Percentiles rank a stretch among this genome's conserved stretches.
phyloP scores from a whole-genome alignment of 2,797 vertebrate genomes.

The Schizopygopsis malacanthus region DNA sequence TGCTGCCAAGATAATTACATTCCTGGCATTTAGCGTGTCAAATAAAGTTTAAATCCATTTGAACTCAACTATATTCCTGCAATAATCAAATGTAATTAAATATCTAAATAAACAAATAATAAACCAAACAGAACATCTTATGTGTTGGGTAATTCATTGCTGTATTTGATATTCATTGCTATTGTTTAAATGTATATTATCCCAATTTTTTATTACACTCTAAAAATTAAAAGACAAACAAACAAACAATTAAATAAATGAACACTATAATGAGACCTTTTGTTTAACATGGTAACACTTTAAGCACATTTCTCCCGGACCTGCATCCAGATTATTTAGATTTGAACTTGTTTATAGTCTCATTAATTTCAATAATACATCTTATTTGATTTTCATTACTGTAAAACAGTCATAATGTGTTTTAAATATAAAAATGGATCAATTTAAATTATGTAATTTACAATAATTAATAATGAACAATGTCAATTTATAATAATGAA shows the following conservation, averaged over 20 bases:
- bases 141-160: neutral
- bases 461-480: neutral
- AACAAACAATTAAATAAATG: neutral
- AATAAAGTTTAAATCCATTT: neutral
- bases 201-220: neutral
- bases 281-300: neutral
- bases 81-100: neutral
- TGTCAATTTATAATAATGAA: neutral
- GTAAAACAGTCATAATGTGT: neutral
- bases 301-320: neutral
- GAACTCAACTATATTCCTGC: neutral
- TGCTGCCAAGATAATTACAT: neutral
- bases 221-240: neutral
- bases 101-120: neutral
- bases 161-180: neutral
- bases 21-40: neutral
- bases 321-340: neutral
- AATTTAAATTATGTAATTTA: neutral
- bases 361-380: neutral
- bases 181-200: neutral
- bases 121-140: neutral
- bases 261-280: neutral
- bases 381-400: neutral
- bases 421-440: neutral
- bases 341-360: neutral